These are phyloP conservation scores for Orthosia gothica DNA, from an alignment of 2,888 invertebrate species.

Conservation along the genomic window DNA sequence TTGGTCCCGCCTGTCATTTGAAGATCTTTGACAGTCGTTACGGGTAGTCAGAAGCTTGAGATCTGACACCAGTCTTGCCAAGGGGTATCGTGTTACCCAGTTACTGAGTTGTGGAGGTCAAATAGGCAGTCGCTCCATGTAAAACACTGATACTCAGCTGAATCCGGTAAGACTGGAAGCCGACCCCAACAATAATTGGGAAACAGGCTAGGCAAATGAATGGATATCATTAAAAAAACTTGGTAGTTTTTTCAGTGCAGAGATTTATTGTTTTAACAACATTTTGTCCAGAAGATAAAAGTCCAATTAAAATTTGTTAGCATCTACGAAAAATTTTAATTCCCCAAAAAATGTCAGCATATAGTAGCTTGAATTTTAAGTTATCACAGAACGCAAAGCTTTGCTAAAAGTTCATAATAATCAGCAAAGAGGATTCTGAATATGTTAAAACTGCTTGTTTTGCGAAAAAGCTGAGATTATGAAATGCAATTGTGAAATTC, in stretches of 20 bases:
- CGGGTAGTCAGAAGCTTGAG: too few species aligned
- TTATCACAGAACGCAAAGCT: constrained; percentile 24
- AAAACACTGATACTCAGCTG: too few species aligned
- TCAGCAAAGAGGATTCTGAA: constrained; percentile 65
- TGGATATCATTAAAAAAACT: neutral
- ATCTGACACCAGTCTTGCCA: too few species aligned
- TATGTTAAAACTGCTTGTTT: constrained; percentile 64
- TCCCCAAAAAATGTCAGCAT: constrained; percentile 5
- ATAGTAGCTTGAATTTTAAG: constrained; percentile 28
- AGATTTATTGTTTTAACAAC: neutral
- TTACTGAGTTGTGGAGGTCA: too few species aligned
- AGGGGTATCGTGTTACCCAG: too few species aligned
- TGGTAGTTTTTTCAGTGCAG: neutral
- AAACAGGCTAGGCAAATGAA: too few species aligned
- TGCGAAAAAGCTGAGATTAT: constrained; percentile 62
- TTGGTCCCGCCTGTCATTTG: too few species aligned
- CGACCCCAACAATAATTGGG: too few species aligned
- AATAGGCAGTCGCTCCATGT: too few species aligned
- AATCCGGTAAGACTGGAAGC: too few species aligned
- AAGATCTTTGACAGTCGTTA: too few species aligned
- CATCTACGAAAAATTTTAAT: neutral
- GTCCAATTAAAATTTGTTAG: neutral
- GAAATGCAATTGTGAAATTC: constrained; percentile 68
- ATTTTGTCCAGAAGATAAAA: constrained; percentile 6
- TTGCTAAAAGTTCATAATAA: constrained; percentile 52